Conservation (phyloP, 2,113 vertebrate genomes). For the Cavia porcellus region DNA sequence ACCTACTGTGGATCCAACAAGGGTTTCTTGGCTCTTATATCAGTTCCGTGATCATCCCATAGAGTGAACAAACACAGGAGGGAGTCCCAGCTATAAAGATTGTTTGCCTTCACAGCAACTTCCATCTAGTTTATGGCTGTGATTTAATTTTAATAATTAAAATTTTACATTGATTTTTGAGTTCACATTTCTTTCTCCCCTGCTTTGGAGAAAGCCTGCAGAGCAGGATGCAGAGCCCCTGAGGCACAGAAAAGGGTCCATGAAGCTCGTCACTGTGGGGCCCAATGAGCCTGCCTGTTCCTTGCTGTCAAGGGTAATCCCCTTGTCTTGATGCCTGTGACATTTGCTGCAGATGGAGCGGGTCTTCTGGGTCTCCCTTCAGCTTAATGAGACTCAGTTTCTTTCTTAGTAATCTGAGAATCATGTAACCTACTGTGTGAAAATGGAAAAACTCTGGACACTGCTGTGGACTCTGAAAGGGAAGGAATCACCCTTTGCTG, state of each 20-base stretch:
- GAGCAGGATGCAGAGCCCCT: no score
- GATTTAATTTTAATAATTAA: conserved; percentile 2
- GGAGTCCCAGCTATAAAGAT: background rate
- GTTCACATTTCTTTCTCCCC: background rate
- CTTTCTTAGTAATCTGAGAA: background rate
- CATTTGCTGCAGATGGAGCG: fast-evolving
- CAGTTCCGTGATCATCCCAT: background rate
- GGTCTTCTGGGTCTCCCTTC: background rate
- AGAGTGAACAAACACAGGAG: background rate
- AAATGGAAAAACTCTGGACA: background rate
- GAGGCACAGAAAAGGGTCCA: background rate
- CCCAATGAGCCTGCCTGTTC: background rate
- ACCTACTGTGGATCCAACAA: background rate
- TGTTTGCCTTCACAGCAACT: background rate
- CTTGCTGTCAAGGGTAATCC: fast-evolving
- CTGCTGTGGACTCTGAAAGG: fast-evolving
- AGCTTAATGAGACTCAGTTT: background rate
- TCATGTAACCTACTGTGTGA: background rate
- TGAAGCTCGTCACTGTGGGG: no score
- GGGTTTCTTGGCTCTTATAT: background rate
- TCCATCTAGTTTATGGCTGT: background rate
- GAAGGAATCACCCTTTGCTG: background rate
- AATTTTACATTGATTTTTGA: background rate
- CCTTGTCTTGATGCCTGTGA: no score
- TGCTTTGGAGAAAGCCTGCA: background rate